These are phyloP conservation scores for Bombus soroeensis DNA, from an alignment of 1,140 invertebrate species.

Conservation along the genomic window DNA sequence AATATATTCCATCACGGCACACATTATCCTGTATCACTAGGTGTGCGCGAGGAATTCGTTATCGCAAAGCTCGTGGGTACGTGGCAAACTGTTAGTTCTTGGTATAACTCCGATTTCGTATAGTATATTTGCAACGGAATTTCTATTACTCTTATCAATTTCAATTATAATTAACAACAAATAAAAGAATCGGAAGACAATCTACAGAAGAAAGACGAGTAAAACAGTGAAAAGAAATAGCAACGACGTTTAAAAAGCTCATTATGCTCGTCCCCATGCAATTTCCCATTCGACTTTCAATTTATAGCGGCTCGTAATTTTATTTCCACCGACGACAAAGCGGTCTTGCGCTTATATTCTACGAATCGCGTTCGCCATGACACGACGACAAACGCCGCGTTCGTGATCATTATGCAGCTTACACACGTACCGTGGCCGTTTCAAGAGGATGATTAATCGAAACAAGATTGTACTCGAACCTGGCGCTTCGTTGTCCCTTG, in stretches of 20 bases:
- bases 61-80: not conserved
- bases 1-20: not conserved
- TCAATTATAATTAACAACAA: not conserved
- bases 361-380: not conserved
- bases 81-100: not conserved
- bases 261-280: slow-evolving; percentile 4
- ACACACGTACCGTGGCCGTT: not conserved
- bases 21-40: not conserved
- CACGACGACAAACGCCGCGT: slow-evolving; percentile 6
- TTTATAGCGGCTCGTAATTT: slow-evolving; percentile 25
- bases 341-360: not conserved
- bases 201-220: too few relatives aligned
- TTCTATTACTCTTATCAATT: not conserved
- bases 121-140: not conserved
- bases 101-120: not conserved
- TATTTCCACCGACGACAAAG: slow-evolving; percentile 20
- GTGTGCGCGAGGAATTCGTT: not conserved
- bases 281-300: not conserved
- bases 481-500: not conserved
- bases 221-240: not conserved
- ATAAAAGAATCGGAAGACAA: not conserved
- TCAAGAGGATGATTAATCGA: not conserved
- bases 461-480: not conserved
- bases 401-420: slow-evolving; percentile 39
- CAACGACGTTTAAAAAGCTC: slow-evolving; percentile 12